Evolutionary conservation across 1,140 invertebrate genomes (phyloP).

Genomic region (Aplysia californica): DNA sequence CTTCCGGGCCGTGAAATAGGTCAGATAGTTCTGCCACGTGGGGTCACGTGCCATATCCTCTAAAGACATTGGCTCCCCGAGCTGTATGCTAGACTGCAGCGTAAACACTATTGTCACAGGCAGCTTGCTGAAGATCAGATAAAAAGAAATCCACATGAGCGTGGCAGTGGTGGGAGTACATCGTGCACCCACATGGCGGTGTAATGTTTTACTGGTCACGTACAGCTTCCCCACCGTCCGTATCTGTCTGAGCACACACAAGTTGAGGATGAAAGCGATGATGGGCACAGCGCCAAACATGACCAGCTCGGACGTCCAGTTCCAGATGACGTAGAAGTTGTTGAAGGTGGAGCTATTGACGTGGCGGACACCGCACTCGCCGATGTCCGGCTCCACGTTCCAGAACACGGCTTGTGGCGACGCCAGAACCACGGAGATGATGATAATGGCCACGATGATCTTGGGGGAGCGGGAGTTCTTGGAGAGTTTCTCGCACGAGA

Average conservation of each 20-base stretch:
- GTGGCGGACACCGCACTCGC: slow-evolving; percentile 31
- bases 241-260: slow-evolving; percentile 47
- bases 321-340: slow-evolving; percentile 44
- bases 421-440: slow-evolving; percentile 31
- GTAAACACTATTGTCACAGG: slow-evolving; percentile 51
- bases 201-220: slow-evolving; percentile 9
- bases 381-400: slow-evolving; percentile 26
- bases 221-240: slow-evolving; percentile 32
- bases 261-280: slow-evolving; percentile 45
- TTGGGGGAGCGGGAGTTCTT: slow-evolving; percentile 39
- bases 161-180: slow-evolving; percentile 39
- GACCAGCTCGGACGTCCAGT: slow-evolving; percentile 47
- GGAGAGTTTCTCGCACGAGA: slow-evolving; percentile 69
- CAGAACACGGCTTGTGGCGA: slow-evolving; percentile 53
- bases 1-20: slow-evolving; percentile 40
- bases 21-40: slow-evolving; percentile 43
- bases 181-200: slow-evolving; percentile 7
- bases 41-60: slow-evolving; percentile 33
- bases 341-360: not conserved
- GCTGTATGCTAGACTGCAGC: slow-evolving; percentile 36
- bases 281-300: slow-evolving; percentile 43
- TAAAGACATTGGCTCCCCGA: slow-evolving; percentile 29
- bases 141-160: slow-evolving; percentile 51
- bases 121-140: slow-evolving; percentile 54
- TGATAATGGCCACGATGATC: slow-evolving; percentile 36